phyloP scores from a whole-genome alignment of 2,797 vertebrate species.

The Avahi laniger region DNA sequence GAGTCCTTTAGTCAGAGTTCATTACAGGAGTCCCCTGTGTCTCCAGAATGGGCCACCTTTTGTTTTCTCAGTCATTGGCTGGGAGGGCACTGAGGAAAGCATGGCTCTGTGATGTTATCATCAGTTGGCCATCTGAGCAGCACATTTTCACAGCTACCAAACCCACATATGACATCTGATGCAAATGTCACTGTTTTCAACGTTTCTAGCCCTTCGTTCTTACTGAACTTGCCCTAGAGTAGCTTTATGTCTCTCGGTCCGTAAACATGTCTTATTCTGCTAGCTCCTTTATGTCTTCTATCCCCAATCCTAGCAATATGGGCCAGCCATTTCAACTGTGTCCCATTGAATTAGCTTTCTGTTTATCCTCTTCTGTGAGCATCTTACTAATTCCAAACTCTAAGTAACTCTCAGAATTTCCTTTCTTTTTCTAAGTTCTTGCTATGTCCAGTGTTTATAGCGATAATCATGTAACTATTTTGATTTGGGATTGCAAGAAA shows the following conservation, averaged over 20 bases:
- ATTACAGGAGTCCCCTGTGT: not conserved
- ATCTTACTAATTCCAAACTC: not conserved
- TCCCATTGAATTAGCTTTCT: not conserved
- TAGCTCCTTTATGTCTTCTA: not conserved
- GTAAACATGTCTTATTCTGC: not conserved
- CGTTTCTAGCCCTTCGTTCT: not conserved
- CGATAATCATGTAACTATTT: not conserved
- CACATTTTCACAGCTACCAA: not conserved
- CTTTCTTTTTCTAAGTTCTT: not conserved
- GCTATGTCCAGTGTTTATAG: not conserved
- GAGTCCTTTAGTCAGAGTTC: not conserved
- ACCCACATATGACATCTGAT: not conserved
- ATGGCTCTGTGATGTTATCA: not conserved
- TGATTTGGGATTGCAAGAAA: not conserved
- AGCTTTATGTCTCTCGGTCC: not conserved
- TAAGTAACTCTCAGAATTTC: not conserved
- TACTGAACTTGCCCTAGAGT: not conserved
- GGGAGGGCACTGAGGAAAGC: not conserved
- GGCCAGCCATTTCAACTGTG: not conserved
- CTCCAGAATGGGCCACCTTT: not conserved
- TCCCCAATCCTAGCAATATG: not conserved
- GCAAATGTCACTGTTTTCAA: not conserved
- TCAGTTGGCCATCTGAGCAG: not conserved
- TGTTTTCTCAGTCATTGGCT: not conserved
- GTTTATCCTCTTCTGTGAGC: not conserved